Base-by-base conservation (phyloP, 2,113 vertebrate species). In the Leptosomus discolor region DNA sequence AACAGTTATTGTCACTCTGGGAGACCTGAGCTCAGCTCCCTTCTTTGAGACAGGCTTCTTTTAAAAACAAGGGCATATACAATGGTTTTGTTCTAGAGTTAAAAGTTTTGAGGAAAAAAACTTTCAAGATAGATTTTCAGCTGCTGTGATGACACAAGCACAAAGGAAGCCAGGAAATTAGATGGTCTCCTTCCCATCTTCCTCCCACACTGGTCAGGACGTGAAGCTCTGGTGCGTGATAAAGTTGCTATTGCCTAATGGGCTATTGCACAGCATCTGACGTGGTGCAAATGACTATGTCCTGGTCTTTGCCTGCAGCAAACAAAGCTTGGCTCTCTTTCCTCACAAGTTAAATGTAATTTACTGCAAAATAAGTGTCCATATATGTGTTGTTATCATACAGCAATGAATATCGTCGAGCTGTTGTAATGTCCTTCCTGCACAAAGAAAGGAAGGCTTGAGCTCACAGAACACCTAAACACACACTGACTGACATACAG, bases 261-360 rank as follows among this genome's bases (percentile, higher is more conserved):
- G 85, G 70, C 34, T 93, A 73, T 90, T 95, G 76, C 63, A 71
- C 65, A 64, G 51, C 63, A 39, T 34, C 84, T 60, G 56, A 76
- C 50, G 58, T 45, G 61, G 84, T 60, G 73, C 89, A 76, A 92
- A 77, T 34, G 15, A 79, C 64, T 57, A 29, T 65, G 85, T 75
- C 87, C 85, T 76, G 65, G 34, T 64, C 61, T 78, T 92, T 73
- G 81, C 78, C 82, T 92, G 85, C 61, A 90, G 94, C 93, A 93
- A 82, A 32, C n/a, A 34, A 51, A 96, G 34, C 27, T 79, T 92
- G 78, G 19, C 61, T 87, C 26, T 75, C 61, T 76, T 85, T 93
- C 43, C 36, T 76, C 36, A 30, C 54, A 53, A 0, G 0, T 60
- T 85, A 85, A 77, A 60, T 18, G 43, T 36, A 60, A 64, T 61